Evolutionary conservation across 2,797 vertebrate genomes (phyloP).

Genomic region (Sebastes melanostomus): DNA sequence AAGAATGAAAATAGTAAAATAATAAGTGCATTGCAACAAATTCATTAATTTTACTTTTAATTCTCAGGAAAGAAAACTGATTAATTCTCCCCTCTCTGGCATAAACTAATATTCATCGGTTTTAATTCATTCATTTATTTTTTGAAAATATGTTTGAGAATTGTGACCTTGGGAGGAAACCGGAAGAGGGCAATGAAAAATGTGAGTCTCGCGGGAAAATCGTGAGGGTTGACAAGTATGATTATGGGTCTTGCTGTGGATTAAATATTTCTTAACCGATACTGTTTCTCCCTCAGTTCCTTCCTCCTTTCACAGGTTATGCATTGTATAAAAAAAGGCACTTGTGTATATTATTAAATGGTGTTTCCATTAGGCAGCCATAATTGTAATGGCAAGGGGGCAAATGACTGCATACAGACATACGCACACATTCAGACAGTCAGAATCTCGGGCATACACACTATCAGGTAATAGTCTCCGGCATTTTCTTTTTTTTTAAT

Average conservation of each 20-base stretch:
- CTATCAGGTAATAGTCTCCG: slow-evolving; percentile 36
- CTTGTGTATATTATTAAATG: slow-evolving; percentile 51
- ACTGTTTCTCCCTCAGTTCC: background rate
- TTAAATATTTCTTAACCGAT: background rate
- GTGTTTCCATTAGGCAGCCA: slow-evolving; percentile 49
- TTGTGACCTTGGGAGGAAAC: too few relatives aligned
- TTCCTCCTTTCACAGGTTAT: background rate
- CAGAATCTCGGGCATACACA: background rate
- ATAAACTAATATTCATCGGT: too few relatives aligned
- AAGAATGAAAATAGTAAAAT: too few relatives aligned
- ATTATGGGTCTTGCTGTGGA: background rate
- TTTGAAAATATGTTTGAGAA: too few relatives aligned
- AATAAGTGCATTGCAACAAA: too few relatives aligned
- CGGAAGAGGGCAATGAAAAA: too few relatives aligned
- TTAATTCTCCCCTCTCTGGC: too few relatives aligned
- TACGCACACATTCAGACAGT: slow-evolving; percentile 3
- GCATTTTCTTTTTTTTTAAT: slow-evolving; percentile 52
- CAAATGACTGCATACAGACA: slow-evolving; percentile 17
- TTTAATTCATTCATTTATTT: too few relatives aligned
- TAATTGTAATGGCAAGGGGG: slow-evolving; percentile 42
- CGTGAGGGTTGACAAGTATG: too few relatives aligned
- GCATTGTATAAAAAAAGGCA: background rate
- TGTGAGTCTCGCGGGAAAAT: too few relatives aligned
- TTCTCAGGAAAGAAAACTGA: too few relatives aligned
- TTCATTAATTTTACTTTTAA: too few relatives aligned